Base-by-base conservation (phyloP, 2,888 invertebrate genomes). In the Blastobasis adustella region DNA sequence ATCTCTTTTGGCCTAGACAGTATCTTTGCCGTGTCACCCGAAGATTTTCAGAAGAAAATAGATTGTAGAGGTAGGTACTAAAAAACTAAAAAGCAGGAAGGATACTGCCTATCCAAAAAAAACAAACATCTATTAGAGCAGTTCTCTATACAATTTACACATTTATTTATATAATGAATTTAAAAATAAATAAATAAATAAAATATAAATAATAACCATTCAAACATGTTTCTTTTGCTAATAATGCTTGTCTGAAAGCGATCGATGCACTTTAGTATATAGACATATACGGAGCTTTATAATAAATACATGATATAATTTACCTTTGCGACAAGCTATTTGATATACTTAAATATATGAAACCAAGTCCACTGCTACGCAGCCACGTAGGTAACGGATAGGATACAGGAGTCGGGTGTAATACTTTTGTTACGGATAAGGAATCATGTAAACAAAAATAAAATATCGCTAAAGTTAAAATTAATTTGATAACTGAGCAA, bases 331-430 rank as follows among this genome's bases (percentile, higher is more conserved):
- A 86, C 83, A 87, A 88, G 85, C 83, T 79, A 79, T 67, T 67
- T 69, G 63, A 70, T 64, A 79, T 79, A 85, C 83, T 80, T 84
- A 85, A 23, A 23, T 84, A 83, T 75, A 77, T 81, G 85, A 86
- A 84, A 87, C 85, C 85, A 87, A 87, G 77, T 82, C 86, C 87
- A 87, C 85, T 82, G 88, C 87, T 87, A 86, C 83, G 76, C 83
- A 82, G 86, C 85, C 85, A 79, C 68, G 69, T 76, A 62, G 54
- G 46, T 66, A 60, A 51, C 10, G 56, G 64, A 55, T 52, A 54
- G 51, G 52, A 23, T 23, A 23, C 23, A 23, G 23, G 23, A 23
- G 23, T 23, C 23, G 23, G 23, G 23, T 23, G 23, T 23, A 23
- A 23, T 23, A 23, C 23, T 23, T 23, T 23, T 23, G 23, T 23